Evolutionary conservation across 2,797 vertebrate species (phyloP).

Genomic region (Mionectes olivaceus): DNA sequence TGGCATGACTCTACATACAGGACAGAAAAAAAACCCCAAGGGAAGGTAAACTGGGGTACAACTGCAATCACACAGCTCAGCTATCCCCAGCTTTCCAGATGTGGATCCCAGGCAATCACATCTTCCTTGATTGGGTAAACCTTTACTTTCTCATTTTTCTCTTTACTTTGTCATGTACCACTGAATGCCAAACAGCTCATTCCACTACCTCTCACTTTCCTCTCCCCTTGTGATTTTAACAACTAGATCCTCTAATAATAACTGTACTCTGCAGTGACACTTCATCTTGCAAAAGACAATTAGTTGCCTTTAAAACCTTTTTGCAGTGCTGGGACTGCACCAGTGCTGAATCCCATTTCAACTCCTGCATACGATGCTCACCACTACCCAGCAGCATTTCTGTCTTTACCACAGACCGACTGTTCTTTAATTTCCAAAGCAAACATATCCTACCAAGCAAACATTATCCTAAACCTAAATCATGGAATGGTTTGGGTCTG

Average conservation of each 20-base stretch:
- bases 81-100: not conserved
- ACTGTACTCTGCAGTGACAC: not conserved
- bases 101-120: not conserved
- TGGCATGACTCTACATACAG: slow-evolving; percentile 36
- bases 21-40: not conserved
- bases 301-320: not conserved
- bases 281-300: not conserved
- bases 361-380: not conserved
- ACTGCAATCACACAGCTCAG: not conserved
- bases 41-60: not conserved
- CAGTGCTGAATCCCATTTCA: not conserved
- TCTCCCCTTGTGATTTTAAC: not conserved
- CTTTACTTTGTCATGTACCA: not conserved
- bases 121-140: not conserved
- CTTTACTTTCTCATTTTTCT: not conserved
- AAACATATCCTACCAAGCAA: not conserved
- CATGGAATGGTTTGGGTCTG: not conserved
- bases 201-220: not conserved
- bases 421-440: slow-evolving; percentile 23
- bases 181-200: not conserved
- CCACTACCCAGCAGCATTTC: not conserved
- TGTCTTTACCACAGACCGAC: not conserved
- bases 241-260: not conserved
- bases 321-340: not conserved
- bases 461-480: slow-evolving; percentile 6